These are phyloP conservation scores for Scaptomyza parva DNA, from an alignment of 2,888 invertebrate genomes.

Conservation along the genomic window DNA sequence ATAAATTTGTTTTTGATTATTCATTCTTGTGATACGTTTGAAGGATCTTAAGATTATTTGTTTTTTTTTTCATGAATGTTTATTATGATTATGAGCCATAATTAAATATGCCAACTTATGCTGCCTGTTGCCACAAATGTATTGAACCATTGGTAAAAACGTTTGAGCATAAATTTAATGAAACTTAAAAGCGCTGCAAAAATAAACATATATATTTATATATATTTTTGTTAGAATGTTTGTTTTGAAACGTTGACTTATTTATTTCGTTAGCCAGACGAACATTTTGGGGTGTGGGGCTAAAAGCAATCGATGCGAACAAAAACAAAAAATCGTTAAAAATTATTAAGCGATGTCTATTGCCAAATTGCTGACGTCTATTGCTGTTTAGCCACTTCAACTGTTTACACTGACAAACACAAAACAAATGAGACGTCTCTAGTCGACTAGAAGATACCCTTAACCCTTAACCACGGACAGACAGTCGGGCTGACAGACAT, in stretches of 20 bases:
- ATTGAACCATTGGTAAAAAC: constrained; percentile 19
- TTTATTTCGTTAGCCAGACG: constrained; percentile 3
- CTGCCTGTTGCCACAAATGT: constrained; percentile 58
- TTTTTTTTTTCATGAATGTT: neutral
- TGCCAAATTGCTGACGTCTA: constrained; percentile 27
- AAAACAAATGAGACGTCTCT: too few relatives aligned
- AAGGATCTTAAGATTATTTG: neutral
- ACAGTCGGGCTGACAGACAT: too few relatives aligned
- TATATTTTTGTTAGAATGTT: constrained; percentile 10
- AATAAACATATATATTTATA: constrained; percentile 26
- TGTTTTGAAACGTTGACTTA: constrained; percentile 2
- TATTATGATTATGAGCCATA: neutral
- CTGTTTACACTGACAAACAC: neutral
- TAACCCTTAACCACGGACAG: too few relatives aligned
- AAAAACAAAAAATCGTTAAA: constrained; percentile 25
- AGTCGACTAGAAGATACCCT: too few relatives aligned
- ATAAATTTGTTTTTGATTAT: constrained; percentile 3
- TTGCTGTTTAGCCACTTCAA: neutral
- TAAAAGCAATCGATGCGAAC: constrained; percentile 1
- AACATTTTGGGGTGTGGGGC: neutral
- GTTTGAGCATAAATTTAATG: constrained; percentile 21
- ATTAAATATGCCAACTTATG: neutral
- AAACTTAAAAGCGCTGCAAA: neutral
- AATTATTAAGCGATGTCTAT: constrained; percentile 32
- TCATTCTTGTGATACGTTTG: constrained; percentile 1